Conservation (phyloP, 92 coral and sea anemone genomes). For the Palythoa caribaeorum region DNA sequence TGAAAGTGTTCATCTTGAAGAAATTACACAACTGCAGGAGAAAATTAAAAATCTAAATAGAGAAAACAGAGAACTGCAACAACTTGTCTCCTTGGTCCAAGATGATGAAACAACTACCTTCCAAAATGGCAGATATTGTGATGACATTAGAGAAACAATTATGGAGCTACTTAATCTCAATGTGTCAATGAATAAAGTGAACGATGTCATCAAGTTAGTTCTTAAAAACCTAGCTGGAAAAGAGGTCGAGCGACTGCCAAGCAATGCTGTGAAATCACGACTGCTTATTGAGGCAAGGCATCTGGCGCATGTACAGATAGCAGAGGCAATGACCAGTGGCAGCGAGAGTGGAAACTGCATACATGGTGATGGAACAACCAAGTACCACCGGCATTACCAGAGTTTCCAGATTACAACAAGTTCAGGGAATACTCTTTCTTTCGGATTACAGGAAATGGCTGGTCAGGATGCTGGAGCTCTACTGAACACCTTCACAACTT, state of each 20-base stretch:
- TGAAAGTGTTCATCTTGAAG: neutral
- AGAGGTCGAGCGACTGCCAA: slow-evolving; percentile 12
- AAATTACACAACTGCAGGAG: neutral
- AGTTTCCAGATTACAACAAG: slow-evolving; percentile 21
- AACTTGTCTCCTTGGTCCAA: neutral
- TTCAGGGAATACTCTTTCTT: slow-evolving; percentile 32
- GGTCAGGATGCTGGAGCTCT: slow-evolving; percentile 22
- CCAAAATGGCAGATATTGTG: slow-evolving; percentile 53
- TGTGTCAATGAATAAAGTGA: slow-evolving; percentile 43
- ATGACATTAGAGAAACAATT: slow-evolving; percentile 42
- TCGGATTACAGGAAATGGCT: slow-evolving; percentile 11
- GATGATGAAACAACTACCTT: slow-evolving; percentile 30
- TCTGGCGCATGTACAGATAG: neutral
- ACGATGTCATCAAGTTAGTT: slow-evolving; percentile 11
- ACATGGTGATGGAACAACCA: slow-evolving; percentile 23
- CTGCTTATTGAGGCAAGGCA: slow-evolving; percentile 16
- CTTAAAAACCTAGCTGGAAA: neutral
- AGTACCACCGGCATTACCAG: slow-evolving; percentile 23
- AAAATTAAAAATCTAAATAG: neutral
- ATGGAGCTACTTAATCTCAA: slow-evolving; percentile 40
- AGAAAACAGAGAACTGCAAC: slow-evolving; percentile 41
- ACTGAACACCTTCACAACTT: neutral
- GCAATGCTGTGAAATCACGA: slow-evolving; percentile 8
- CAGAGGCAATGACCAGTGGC: neutral
- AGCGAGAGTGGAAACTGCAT: slow-evolving; percentile 3